Conservation (phyloP, 2,888 invertebrate genomes). For the Odontocolon sp. region DNA sequence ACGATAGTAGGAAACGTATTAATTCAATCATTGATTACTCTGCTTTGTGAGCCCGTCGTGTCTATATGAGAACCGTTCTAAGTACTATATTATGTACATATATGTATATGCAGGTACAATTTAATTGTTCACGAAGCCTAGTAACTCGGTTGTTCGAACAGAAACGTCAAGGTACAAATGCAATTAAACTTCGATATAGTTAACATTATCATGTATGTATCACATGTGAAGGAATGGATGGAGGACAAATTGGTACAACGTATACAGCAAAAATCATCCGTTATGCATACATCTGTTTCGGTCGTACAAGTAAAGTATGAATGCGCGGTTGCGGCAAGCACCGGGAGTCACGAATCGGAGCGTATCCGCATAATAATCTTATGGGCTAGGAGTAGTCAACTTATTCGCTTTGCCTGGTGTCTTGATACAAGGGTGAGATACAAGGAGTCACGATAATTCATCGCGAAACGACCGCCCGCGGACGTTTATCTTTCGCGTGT, state of each 20-base stretch:
- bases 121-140: not conserved
- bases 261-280: not conserved
- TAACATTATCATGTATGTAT: conserved; percentile 7
- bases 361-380: conserved; percentile 57
- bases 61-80: too few relatives aligned
- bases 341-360: conserved; percentile 41
- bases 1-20: not conserved
- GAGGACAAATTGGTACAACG: conserved; percentile 13
- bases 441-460: conserved; percentile 71
- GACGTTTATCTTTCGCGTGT: conserved; percentile 73
- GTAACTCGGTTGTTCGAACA: not conserved
- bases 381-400: conserved; percentile 56
- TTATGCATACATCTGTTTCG: conserved; percentile 22
- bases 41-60: not conserved
- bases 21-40: not conserved
- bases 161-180: not conserved
- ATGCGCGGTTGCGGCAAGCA: conserved; percentile 2
- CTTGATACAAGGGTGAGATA: conserved; percentile 68
- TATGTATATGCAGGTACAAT: not conserved
- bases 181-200: not conserved
- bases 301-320: not conserved
- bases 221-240: not conserved
- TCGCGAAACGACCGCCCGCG: conserved; percentile 73
- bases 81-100: too few relatives aligned
- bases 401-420: conserved; percentile 64